Base-by-base conservation (phyloP, 2,113 vertebrate genomes). In the Triplophysa tibetana region DNA sequence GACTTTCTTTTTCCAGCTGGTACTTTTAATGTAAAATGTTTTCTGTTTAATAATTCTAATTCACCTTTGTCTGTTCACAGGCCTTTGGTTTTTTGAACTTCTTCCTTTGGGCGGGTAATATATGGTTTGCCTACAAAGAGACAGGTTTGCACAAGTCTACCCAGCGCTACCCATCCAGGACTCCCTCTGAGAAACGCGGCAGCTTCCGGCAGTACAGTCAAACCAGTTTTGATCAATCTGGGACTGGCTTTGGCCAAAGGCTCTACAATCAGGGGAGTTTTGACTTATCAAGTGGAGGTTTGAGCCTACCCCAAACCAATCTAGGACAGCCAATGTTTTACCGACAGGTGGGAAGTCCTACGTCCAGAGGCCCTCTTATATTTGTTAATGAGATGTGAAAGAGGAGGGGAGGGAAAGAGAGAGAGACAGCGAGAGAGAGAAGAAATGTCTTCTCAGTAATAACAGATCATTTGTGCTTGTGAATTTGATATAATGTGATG, bases 71-170 rank as follows among this genome's bases (percentile, higher is more conserved):
- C 63, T 83, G 4, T 69, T 52, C 82, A 6, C 81, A 98, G 97
- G 95, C 98, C 24, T 99, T 99, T 90, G 98, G 98, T 83, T 99
- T 96, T 89, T 91, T 98, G 83, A 99, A 99, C 84, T 95, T 97
- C 83, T 88, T 96, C 87, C 95, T 99, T 58, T 99, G 98, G 98
- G 95, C 94, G 86, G 98, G 98, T 86, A 98, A 99, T 87, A 99
- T 99, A 88, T 99, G 98, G 98, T 99, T 99, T 91, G 97, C 97
- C 86, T 98, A 98, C 90, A 99, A 98, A 90, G 98, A 99, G 91
- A 99, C 97, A 0, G 95, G 96, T 70, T 98, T 97, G 96, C 96
- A 99, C 81, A 96, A 97, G 86, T 95, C 95, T 0, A 92, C 94
- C 80, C 95, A 96, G 86, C 91, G 95, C 54, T 94, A 98, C 58